Percentiles rank a stretch among this genome's conserved stretches.
These are phyloP conservation scores for Hippocampus guttulatus DNA, from an alignment of 2,113 vertebrate genomes.

Conservation along the genomic window DNA sequence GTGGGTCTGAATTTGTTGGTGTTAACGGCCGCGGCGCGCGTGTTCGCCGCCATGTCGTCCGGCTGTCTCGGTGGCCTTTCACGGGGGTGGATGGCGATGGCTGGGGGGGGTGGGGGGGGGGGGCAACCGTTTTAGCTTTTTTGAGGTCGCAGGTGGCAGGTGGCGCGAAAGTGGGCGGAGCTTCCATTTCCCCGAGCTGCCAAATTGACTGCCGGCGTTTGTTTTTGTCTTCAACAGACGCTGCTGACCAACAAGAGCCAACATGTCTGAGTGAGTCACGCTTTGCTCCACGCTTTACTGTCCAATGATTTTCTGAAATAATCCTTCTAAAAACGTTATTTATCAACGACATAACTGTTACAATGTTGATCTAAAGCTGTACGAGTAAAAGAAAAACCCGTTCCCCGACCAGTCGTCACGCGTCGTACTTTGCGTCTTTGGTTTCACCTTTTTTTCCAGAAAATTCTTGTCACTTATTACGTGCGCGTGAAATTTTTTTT, in stretches of 20 bases:
- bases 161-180: conserved; percentile 4
- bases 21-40: conserved; percentile 19
- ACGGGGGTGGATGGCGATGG: not conserved
- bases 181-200: not conserved
- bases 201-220: not conserved
- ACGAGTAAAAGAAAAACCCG: too few species aligned
- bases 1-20: not conserved
- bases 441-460: too few species aligned
- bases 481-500: too few species aligned
- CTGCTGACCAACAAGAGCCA: conserved; percentile 46
- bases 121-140: conserved; percentile 39
- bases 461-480: too few species aligned
- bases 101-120: not conserved
- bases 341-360: too few species aligned
- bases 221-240: conserved; percentile 53
- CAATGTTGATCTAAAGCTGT: too few species aligned
- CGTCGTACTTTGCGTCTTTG: too few species aligned
- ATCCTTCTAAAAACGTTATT: too few species aligned
- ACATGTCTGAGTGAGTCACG: conserved; percentile 72
- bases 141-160: conserved; percentile 15
- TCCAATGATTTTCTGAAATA: too few species aligned
- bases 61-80: conserved; percentile 20
- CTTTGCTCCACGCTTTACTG: not conserved
- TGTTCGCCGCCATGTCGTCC: conserved; percentile 23
- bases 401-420: too few species aligned